Percentiles rank a stretch among this genome's conserved stretches.
phyloP scores from a whole-genome alignment of 2,113 vertebrate genomes.

The Malurus alboscapulatus region DNA sequence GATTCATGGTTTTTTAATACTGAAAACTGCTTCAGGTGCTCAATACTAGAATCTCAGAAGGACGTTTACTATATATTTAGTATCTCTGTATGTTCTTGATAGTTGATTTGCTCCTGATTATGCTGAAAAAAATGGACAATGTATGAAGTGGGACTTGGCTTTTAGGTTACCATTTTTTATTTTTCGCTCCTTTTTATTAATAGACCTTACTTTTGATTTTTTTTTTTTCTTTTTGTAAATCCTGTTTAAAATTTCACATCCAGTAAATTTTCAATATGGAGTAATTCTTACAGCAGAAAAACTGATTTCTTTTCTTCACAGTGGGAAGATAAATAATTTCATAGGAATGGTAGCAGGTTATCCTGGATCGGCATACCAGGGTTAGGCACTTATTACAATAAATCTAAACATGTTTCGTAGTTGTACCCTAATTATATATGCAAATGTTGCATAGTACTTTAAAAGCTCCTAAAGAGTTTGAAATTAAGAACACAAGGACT shows the following conservation, averaged over 20 bases:
- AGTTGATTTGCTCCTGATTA: not conserved
- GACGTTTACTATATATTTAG: not conserved
- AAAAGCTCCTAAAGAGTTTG: not conserved
- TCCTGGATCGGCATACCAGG: not conserved
- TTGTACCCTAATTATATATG: not conserved
- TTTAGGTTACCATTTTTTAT: not conserved
- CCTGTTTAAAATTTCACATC: not conserved
- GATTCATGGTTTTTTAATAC: not conserved
- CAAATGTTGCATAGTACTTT: not conserved
- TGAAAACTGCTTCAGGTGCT: not conserved
- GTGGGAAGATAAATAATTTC: not conserved
- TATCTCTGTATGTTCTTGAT: not conserved
- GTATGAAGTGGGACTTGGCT: not conserved
- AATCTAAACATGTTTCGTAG: not conserved
- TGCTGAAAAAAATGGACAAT: not conserved
- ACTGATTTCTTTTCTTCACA: not conserved
- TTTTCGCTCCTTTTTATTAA: not conserved
- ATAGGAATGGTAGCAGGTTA: not conserved
- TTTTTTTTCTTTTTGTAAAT: not conserved
- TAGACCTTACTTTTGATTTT: not conserved
- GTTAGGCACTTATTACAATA: not conserved
- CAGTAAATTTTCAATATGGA: not conserved
- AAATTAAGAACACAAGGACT: not conserved
- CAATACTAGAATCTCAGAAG: not conserved
- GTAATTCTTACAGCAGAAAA: not conserved